A percentile compares a stretch with the other conserved stretches of the same genome.
Conservation (phyloP, 1,140 invertebrate genomes). For the Neodiprion lecontei region DNA sequence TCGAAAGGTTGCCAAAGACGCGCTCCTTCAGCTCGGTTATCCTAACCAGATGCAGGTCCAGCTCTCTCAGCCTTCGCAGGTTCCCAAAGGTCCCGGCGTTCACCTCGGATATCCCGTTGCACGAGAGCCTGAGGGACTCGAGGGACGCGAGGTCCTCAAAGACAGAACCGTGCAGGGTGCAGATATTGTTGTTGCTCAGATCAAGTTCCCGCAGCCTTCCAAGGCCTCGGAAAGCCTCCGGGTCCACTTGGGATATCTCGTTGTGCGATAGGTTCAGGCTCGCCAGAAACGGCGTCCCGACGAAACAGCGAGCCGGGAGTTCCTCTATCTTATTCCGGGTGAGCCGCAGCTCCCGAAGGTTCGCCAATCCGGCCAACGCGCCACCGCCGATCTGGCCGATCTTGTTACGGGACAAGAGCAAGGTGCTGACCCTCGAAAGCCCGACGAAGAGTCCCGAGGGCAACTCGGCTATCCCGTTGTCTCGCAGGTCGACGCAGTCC, state of each 20-base stretch:
- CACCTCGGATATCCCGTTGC: slow-evolving; percentile 9
- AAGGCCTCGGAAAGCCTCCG: slow-evolving; percentile 38
- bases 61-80: not conserved
- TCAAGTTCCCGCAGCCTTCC: slow-evolving; percentile 40
- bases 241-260: slow-evolving; percentile 32
- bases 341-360: slow-evolving; percentile 33
- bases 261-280: slow-evolving; percentile 42
- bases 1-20: not conserved
- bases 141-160: slow-evolving; percentile 29
- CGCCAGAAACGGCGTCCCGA: slow-evolving; percentile 30
- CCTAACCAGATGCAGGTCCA: not conserved
- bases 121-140: not conserved
- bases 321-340: slow-evolving; percentile 36
- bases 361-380: slow-evolving; percentile 38
- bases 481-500: slow-evolving; percentile 37
- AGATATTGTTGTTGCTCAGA: slow-evolving; percentile 40
- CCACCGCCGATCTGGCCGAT: slow-evolving; percentile 30
- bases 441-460: slow-evolving; percentile 37
- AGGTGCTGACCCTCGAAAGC: slow-evolving; percentile 35
- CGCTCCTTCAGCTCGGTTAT: not conserved
- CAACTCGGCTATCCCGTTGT: slow-evolving; percentile 38
- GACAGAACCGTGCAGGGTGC: slow-evolving; percentile 38
- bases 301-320: slow-evolving; percentile 36
- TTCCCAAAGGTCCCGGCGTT: not conserved
- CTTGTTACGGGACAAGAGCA: slow-evolving; percentile 41